Conservation (phyloP, 2,113 vertebrate species). For the Pygathrix nemaeus region DNA sequence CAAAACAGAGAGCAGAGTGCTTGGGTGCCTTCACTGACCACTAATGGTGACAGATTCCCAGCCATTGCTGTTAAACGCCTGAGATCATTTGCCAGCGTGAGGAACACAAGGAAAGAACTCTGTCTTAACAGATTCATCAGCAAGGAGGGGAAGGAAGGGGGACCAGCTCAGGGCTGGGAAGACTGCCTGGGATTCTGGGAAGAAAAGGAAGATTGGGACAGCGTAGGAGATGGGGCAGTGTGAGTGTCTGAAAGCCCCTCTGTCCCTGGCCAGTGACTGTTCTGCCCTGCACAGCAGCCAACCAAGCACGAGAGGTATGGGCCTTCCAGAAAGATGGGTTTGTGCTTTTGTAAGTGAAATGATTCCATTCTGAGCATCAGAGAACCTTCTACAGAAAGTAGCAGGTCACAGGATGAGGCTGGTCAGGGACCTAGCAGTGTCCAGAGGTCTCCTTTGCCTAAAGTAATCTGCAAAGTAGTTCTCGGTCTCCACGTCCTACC, state of each 20-base stretch:
- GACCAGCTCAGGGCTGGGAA: neutral
- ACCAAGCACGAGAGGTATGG: neutral
- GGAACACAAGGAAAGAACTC: neutral
- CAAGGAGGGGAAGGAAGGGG: neutral
- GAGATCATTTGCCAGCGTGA: neutral
- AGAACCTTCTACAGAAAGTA: neutral
- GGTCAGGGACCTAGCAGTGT: neutral
- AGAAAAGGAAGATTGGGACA: neutral
- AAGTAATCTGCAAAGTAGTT: neutral
- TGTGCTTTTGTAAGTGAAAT: neutral
- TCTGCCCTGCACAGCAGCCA: neutral
- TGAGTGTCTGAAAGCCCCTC: neutral
- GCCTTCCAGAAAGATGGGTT: neutral
- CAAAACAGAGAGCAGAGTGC: neutral
- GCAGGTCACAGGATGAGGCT: neutral
- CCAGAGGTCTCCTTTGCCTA: neutral
- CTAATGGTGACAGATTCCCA: constrained; percentile 2
- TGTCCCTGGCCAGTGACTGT: neutral
- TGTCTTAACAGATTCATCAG: neutral
- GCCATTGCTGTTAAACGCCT: neutral
- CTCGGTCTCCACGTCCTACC: neutral
- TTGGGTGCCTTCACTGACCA: neutral
- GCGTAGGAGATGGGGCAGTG: neutral
- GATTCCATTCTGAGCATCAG: neutral
- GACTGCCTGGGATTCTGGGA: neutral